Evolutionary conservation across 2,113 vertebrate species (phyloP).

Genomic region (Otocyon megalotis): DNA sequence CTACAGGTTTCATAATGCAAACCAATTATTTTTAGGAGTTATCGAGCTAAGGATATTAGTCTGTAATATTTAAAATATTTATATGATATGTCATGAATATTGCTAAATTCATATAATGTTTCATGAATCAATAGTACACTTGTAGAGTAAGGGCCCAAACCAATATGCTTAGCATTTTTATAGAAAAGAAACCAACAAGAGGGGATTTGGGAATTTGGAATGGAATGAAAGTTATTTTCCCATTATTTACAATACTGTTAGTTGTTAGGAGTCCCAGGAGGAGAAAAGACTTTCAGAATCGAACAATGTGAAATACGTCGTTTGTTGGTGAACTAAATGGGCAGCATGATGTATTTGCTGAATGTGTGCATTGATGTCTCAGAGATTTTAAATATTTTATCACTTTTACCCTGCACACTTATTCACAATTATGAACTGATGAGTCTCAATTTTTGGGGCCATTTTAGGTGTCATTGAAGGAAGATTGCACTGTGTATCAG

Average conservation of each 20-base stretch:
- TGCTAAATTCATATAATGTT: slow-evolving; percentile 44
- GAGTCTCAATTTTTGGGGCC: neutral
- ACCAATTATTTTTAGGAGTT: slow-evolving; percentile 66
- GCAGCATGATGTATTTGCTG: neutral
- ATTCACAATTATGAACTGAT: neutral
- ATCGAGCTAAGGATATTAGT: slow-evolving; percentile 44
- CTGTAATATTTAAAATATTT: slow-evolving; percentile 40
- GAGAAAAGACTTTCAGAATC: neutral
- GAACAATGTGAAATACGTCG: neutral
- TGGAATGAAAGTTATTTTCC: slow-evolving; percentile 15
- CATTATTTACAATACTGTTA: neutral
- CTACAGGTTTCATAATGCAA: slow-evolving; percentile 51
- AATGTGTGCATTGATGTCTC: neutral
- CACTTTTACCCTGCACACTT: neutral
- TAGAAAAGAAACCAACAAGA: neutral
- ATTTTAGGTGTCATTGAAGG: neutral
- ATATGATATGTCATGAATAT: neutral
- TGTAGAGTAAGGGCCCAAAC: neutral
- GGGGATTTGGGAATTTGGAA: neutral
- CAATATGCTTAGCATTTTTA: neutral
- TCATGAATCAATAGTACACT: neutral
- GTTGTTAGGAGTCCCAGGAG: neutral
- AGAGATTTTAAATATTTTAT: neutral
- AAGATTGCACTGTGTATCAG: neutral
- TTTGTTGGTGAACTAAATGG: neutral